Base-by-base conservation (phyloP, 2,888 invertebrate genomes). In the Unio pictorum region DNA sequence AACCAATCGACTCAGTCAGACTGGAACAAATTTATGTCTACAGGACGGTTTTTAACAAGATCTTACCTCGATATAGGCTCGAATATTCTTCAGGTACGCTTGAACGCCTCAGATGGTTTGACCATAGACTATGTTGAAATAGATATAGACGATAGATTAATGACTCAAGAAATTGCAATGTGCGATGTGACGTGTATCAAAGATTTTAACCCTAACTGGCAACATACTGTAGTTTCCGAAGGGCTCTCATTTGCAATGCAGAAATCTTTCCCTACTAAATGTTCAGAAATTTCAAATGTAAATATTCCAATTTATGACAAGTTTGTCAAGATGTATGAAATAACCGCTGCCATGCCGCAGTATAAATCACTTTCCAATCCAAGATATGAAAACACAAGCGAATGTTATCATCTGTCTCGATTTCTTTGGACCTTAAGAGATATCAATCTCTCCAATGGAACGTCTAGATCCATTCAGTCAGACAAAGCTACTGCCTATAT, bases 241-340 rank as follows among this genome's bases (percentile, higher is more conserved):
- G 69, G 72, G n/a, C 60, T 64, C 26, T 76, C 78, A 5, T 78
- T 74, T 58, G 69, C 71, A 15, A 74, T 76, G 7, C 82, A 84
- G 61, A 73, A 74, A 20, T 82, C 82, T 15, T 81, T 79, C 69
- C 74, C 76, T 18, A 84, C 83, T 0, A 60, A 69, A 23, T 84
- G 83, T 61, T 79, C 82, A n/a, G 83, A 84, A 62, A 79, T 81
- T 11, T 81, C 82, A 64, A 84, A 84, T 64, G 74, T 84, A 18
- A 79, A 84, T 54, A 67, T 82, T n/a, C 80, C 83, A 11, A 73
- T 84, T 4, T 79, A 80, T 68, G 78, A 81, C 55, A 75, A 76
- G 1, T 68, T 69, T 15, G 72, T 84, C 1, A 70, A 73, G 58
- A 68, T 60, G 61, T 84, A 81, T 58, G 76, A 75, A 30, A 71